Conservation (phyloP, 2,113 vertebrate genomes). For the Hydropotes inermis region DNA sequence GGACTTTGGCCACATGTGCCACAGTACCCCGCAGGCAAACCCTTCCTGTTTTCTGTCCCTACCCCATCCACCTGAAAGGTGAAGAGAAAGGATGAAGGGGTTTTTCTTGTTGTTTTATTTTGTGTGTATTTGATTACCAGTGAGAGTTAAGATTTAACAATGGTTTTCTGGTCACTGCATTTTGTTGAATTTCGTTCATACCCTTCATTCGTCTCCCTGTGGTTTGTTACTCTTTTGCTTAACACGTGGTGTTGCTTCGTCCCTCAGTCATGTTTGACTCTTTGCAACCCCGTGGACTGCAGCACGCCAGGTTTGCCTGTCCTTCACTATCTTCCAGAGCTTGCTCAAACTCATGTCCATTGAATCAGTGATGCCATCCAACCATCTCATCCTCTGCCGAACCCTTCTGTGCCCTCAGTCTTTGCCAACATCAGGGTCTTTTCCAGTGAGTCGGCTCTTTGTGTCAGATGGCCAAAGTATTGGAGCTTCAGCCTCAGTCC, state of each 20-base stretch:
- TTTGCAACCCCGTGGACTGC: not conserved
- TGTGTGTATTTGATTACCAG: not conserved
- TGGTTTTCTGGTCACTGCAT: not conserved
- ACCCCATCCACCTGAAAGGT: rapidly evolving
- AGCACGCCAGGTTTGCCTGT: not conserved
- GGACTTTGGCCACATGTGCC: not conserved
- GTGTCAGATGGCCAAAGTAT: not conserved
- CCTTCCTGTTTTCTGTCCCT: not conserved
- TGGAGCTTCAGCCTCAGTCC: not conserved
- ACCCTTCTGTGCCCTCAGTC: not conserved
- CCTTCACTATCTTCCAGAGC: not conserved
- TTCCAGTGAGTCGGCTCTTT: not conserved
- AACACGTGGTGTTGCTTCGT: not conserved
- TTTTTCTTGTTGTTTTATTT: not conserved
- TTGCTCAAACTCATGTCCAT: not conserved
- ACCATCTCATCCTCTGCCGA: not conserved
- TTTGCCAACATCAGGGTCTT: not conserved
- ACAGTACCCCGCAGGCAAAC: not conserved
- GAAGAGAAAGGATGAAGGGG: not conserved
- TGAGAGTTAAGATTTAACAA: not conserved
- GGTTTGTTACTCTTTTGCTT: not conserved
- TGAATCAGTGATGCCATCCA: not conserved
- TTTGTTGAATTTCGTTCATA: not conserved
- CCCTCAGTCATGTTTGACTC: not conserved
- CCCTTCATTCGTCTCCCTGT: not conserved